phyloP scores from a whole-genome alignment of 2,113 vertebrate species.

The Chlorodrepanis virens region DNA sequence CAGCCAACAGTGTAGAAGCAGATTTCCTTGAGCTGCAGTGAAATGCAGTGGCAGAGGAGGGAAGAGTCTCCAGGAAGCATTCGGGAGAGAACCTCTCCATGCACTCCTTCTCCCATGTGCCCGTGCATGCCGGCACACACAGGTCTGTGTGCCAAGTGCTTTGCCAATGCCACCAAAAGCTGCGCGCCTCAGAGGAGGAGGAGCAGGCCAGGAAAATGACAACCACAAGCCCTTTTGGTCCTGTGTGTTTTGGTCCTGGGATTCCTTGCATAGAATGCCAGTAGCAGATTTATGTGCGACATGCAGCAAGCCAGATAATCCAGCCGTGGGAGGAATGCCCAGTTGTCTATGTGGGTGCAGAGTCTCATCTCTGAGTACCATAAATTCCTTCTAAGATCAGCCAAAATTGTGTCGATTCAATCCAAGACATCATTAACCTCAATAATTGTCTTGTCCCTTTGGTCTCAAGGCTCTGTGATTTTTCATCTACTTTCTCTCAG shows the following conservation, averaged over 20 bases:
- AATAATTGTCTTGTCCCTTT: not conserved
- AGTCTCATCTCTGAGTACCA: not conserved
- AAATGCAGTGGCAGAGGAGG: not conserved
- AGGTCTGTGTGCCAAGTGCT: rapidly evolving
- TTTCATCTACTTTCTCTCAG: not conserved
- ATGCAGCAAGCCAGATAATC: not conserved
- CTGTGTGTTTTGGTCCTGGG: not conserved
- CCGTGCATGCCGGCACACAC: rapidly evolving
- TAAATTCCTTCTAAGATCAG: constrained; percentile 11
- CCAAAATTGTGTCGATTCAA: not conserved
- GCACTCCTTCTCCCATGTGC: rapidly evolving
- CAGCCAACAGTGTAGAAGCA: not conserved
- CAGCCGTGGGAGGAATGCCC: not conserved
- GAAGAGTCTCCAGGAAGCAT: not conserved
- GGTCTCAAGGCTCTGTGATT: not conserved
- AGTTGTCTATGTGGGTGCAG: not conserved
- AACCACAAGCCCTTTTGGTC: not conserved
- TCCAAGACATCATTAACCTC: not conserved
- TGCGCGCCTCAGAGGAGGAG: not conserved
- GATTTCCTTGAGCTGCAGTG: not conserved
- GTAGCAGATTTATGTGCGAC: not conserved
- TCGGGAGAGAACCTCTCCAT: not conserved
- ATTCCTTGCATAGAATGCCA: not conserved
- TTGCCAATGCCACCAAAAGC: not conserved
- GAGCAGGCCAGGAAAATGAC: not conserved